Base-by-base conservation (phyloP, 2,113 vertebrate species). In the Myotis yumanensis region DNA sequence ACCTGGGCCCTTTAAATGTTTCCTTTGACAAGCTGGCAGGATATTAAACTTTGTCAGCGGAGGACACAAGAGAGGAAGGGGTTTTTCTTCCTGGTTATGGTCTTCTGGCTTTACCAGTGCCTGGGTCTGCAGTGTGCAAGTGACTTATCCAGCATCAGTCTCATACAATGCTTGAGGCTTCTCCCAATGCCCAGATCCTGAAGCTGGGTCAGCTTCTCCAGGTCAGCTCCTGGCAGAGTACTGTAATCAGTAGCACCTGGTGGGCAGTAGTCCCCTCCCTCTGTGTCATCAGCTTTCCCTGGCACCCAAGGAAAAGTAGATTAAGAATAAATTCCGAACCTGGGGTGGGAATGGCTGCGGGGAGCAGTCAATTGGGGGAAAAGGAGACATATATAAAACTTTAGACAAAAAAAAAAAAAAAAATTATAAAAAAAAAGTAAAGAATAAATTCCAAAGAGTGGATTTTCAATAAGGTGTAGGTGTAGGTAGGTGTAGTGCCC, bases 21-120 rank as follows among this genome's bases (percentile, higher is more conserved):
- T 81, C 35, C n/a, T 68, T 94, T 75, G 89, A 59, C 18, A 57
- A 62, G 43, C 40, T 28, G 16, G 80, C 30, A 10, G 51, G 51
- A 76, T 64, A 30, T 91, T 94, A 89, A 86, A 69, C 68, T 86
- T 90, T 69, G n/a, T 85, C 59, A 69, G n/a, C 69, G 52, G 75
- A 68, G 90, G 71, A 75, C 68, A 43, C 54, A 54, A n/a, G 51
- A 90, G 68, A 57, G 54, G 35, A 59, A 90, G 25, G n/a, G 2
- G 8, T 86, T 90, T 81, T 86, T 32, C 43, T 71, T 94, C 40
- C 43, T 71, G 30, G 30, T 87, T 87, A 51, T 90, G 23, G 30
- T 54, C 17, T 89, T 51, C 30, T 86, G 7, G 37, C 40, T 76
- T 75, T 68, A 69, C 23, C 28, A 40, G 11, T 77, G 51, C 73